Percentiles rank a stretch among this genome's conserved stretches.
Evolutionary conservation across 2,888 invertebrate genomes (phyloP).

Genomic region (Drosophila atripex): DNA sequence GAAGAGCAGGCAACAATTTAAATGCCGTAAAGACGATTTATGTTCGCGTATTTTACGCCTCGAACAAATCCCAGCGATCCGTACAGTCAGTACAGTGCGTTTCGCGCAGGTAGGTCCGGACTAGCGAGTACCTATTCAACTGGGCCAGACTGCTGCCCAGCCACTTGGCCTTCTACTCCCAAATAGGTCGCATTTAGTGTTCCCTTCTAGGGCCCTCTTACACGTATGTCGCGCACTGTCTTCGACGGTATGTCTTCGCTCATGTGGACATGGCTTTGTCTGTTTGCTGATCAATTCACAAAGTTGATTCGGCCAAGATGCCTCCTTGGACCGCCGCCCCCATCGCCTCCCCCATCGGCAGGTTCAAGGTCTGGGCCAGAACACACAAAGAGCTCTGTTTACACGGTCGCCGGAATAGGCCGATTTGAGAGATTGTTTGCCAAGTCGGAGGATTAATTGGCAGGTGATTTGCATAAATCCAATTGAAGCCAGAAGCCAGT

Average conservation of each 20-base stretch:
- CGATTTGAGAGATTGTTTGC: slow-evolving; percentile 33
- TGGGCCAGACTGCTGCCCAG: neutral
- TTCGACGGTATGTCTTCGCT: neutral
- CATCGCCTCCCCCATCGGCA: slow-evolving; percentile 11
- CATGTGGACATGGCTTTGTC: slow-evolving; percentile 4
- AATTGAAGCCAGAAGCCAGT: too few species aligned
- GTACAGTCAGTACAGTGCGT: slow-evolving; percentile 12
- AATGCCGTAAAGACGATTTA: slow-evolving; percentile 66
- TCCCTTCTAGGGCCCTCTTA: neutral
- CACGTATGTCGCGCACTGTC: slow-evolving; percentile 3
- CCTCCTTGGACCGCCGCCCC: neutral
- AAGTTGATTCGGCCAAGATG: slow-evolving; percentile 3
- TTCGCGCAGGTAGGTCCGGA: neutral
- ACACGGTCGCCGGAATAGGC: slow-evolving; percentile 12
- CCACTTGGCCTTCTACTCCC: neutral
- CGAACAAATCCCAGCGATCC: slow-evolving; percentile 31
- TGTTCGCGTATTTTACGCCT: slow-evolving; percentile 60
- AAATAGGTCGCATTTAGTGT: neutral
- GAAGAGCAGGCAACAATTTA: slow-evolving; percentile 52
- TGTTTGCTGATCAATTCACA: slow-evolving; percentile 30
- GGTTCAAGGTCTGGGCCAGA: slow-evolving; percentile 24
- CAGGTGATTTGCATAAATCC: slow-evolving; percentile 23
- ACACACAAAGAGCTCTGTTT: slow-evolving; percentile 18
- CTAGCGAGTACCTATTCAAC: too few species aligned
- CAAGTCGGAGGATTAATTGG: slow-evolving; percentile 37